These are phyloP conservation scores for Theretra japonica DNA, from an alignment of 2,888 invertebrate genomes.

Conservation along the genomic window DNA sequence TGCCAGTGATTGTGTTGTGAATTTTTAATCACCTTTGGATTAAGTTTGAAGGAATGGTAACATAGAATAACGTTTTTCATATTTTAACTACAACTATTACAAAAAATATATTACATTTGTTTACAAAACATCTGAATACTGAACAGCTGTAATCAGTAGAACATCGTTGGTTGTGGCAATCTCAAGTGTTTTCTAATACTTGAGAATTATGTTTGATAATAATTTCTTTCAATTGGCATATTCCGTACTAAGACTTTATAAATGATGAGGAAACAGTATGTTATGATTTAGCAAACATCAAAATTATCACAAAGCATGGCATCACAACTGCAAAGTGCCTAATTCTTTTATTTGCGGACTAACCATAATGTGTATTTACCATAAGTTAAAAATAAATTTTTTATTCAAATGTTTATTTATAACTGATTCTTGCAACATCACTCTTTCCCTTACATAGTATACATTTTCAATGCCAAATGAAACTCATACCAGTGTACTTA, in stretches of 20 bases:
- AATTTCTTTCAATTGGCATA: background rate
- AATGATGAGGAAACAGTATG: background rate
- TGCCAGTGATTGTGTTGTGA: constrained; percentile 26
- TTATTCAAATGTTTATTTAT: background rate
- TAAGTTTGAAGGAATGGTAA: background rate
- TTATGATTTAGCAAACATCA: no score
- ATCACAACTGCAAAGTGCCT: background rate
- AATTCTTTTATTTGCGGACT: background rate
- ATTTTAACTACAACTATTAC: background rate
- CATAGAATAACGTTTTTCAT: background rate
- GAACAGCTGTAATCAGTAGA: background rate
- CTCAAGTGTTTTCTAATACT: background rate
- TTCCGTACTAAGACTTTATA: background rate
- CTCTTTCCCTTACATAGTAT: background rate
- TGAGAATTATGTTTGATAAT: background rate
- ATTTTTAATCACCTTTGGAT: constrained; percentile 7
- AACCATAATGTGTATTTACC: no score
- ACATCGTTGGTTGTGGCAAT: background rate
- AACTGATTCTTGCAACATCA: background rate
- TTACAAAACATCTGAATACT: background rate
- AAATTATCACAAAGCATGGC: no score
- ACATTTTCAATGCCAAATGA: constrained; percentile 8
- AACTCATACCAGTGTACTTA: background rate
- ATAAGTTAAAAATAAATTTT: no score
- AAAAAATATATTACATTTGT: background rate